Evolutionary conservation across 2,888 invertebrate genomes (phyloP), one percentile per base, ranked within the genome.

Genomic region (Drosophila cognata): DNA sequence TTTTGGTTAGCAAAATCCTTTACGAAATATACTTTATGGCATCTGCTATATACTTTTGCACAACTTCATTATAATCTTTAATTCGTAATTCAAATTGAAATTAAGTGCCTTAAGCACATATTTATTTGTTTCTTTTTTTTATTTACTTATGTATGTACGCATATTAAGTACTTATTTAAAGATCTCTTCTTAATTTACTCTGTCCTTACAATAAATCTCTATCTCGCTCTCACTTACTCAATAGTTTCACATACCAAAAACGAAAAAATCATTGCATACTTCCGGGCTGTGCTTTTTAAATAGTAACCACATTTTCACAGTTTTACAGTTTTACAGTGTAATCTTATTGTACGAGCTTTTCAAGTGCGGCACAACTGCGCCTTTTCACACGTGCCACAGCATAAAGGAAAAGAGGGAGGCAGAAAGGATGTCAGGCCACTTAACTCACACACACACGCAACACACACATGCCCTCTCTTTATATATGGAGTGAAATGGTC

Each of bases 351-450:
- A 31, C 57, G 36, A 35, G 31, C 59, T 53, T 64, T 25, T 58
- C 21, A 41, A 63, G 58, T 71, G 59, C 52, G 64, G 51, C 52
- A 64, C 78, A 88, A 81, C 72, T 84, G 85, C 75, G 63, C 53
- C 74, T 71, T 70, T 84, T 87, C 84, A 82, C 88, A 84, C 84
- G 84, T 84, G 84, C 48, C 74, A 48, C 71, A 55, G n/a, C 46
- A 53, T 31, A 74, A 74, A 61, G 50, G 53, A 43, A 58, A 28
- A 11, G 11, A 46, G 36, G 31, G 10, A 36, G 25, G 16, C 16
- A 31, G 52, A 33, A 33, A 13, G 35, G 29, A 41, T 67, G 76
- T 43, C 75, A 74, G 76, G 69, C 76, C 88, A 85, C 88, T 88
- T 83, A 85, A 71, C 71, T 63, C 77, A 52, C 65, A 66, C 72